Evolutionary conservation across 2,888 invertebrate genomes (phyloP), one percentile per base, ranked within the genome.

Genomic region (Pachliopta kotzebuea): DNA sequence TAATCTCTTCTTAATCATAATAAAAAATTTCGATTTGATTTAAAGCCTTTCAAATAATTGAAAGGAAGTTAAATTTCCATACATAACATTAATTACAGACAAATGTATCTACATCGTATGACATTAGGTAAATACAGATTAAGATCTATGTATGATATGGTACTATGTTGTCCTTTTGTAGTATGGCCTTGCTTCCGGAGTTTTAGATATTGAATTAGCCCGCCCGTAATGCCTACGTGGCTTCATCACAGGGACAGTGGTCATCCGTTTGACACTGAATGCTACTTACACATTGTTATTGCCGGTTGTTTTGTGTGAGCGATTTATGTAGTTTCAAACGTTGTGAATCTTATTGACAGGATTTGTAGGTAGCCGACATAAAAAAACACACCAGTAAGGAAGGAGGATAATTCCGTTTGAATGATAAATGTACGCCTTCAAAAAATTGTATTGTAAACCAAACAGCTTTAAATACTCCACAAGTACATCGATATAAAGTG

Each of bases 171-270:
- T 54, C 54, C 65, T 61, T 57, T 61, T 57, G 65, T 65, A 53
- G 21, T 7, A 20, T 58, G 56, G n/a, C 54, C 24, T 18, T 50
- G 62, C 49, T 65, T 62, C 65, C 65, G 65, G 61, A 62, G 54
- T 24, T 37, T 55, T 55, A 59, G 61, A 55, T 61, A 65, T 65
- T 62, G 65, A 65, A 65, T 65, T 58, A 65, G 57, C 23, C 49
- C 31, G 49, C 31, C 29, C 56, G 56, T 56, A 53, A 45, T 61
- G 56, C 52, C 56, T 65, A 55, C 23, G 52, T 49, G 62, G 58
- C 62, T 62, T 65, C 58, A 62, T 65, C 58, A 65, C 55, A 17
- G 57, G 29, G 55, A 63, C 56, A 65, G 23, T 53, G 49, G 50
- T 26, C 56, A 52, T 56, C 49, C 56, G 50, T 53, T 57, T 57